Conservation (phyloP, 2,888 invertebrate species). For the Pocota personata region DNA sequence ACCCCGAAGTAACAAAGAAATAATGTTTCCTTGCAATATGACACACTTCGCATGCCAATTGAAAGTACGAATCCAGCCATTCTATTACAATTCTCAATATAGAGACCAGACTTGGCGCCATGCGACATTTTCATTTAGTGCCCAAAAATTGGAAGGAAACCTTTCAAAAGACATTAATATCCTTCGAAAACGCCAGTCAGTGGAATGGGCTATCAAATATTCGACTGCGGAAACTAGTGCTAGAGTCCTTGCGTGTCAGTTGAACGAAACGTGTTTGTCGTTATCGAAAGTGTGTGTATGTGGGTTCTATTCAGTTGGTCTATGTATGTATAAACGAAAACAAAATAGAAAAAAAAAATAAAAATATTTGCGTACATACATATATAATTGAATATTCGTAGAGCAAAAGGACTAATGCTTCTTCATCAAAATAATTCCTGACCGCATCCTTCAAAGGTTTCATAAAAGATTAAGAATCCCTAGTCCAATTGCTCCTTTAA, state of each 20-base stretch:
- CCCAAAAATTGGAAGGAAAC: not conserved
- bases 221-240: slow-evolving; percentile 15
- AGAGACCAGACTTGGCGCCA: slow-evolving; percentile 45
- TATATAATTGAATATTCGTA: not conserved
- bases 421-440: slow-evolving; percentile 4
- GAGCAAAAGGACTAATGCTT: not conserved
- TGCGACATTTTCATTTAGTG: slow-evolving; percentile 17
- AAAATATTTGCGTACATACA: not conserved
- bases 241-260: slow-evolving; percentile 43
- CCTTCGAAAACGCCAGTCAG: not conserved
- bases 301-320: not conserved
- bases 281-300: slow-evolving; percentile 6
- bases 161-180: slow-evolving; percentile 36
- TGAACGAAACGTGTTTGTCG: slow-evolving; percentile 10
- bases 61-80: not conserved
- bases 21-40: slow-evolving; percentile 4
- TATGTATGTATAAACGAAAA: not conserved
- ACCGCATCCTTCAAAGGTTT: slow-evolving; percentile 16
- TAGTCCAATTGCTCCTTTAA: slow-evolving; percentile 9
- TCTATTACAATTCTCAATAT: not conserved
- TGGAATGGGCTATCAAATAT: slow-evolving; percentile 4
- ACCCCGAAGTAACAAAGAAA: not conserved
- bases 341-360: not conserved
- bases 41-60: slow-evolving; percentile 32
- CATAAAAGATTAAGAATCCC: slow-evolving; percentile 21